Conservation (phyloP, 2,113 vertebrate species). For the Colossoma macropomum region DNA sequence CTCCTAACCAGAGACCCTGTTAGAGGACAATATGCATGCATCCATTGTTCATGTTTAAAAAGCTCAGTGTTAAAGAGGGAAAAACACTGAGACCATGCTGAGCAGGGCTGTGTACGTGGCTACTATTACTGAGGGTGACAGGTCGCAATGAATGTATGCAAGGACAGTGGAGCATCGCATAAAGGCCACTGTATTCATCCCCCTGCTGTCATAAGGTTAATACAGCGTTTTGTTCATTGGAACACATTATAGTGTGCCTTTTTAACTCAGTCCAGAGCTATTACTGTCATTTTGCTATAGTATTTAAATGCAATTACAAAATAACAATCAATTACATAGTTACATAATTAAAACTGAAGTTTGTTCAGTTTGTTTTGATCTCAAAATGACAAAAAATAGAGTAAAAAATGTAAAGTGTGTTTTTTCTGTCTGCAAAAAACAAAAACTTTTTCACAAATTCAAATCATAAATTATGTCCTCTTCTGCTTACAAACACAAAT, state of each 20-base stretch:
- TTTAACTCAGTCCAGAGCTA: background rate
- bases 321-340: no score
- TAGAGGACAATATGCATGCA: conserved; percentile 8
- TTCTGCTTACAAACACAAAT: no score
- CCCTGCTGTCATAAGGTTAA: conserved; percentile 23
- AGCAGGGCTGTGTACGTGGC: conserved; percentile 28
- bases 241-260: background rate
- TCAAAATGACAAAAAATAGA: no score
- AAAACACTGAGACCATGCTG: background rate
- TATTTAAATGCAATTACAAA: no score
- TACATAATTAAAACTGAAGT: no score
- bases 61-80: background rate
- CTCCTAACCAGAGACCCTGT: background rate
- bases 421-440: no score
- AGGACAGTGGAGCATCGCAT: conserved; percentile 56
- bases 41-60: background rate
- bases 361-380: no score
- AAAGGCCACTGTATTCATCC: conserved; percentile 35
- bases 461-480: no score
- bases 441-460: no score
- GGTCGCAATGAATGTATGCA: conserved; percentile 56
- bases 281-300: background rate
- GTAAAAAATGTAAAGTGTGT: no score
- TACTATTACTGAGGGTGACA: conserved; percentile 51
- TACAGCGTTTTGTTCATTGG: background rate